A percentile compares a stretch with the other conserved stretches of the same genome.
Conservation (phyloP, 2,797 vertebrate genomes). For the Enteromius argenteus region DNA sequence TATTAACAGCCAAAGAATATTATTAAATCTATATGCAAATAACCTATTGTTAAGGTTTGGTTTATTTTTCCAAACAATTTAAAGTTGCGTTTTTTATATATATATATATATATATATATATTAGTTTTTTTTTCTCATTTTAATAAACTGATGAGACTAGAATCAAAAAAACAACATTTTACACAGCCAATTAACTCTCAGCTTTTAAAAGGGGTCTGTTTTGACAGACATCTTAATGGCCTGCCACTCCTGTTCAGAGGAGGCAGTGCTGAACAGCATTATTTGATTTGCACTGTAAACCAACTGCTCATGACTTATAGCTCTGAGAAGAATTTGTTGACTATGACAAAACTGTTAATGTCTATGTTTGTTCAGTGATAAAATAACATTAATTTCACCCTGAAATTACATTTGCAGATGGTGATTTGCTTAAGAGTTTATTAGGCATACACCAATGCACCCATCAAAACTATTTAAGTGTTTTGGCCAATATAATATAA, state of each 20-base stretch:
- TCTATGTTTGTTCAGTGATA: neutral
- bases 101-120: neutral
- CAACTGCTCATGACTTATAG: neutral
- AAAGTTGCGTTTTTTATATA: neutral
- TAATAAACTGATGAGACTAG: neutral
- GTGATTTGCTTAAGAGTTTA: neutral
- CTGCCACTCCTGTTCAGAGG: neutral
- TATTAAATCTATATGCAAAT: neutral
- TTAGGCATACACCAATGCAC: neutral
- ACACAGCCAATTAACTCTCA: conserved; percentile 47
- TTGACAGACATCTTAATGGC: conserved; percentile 52
- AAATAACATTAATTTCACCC: neutral
- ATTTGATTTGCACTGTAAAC: conserved; percentile 37
- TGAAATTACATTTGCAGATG: neutral
- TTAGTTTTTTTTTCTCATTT: neutral
- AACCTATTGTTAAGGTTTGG: neutral
- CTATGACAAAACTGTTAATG: neutral
- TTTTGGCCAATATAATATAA: neutral
- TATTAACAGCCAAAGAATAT: neutral
- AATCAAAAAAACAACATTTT: conserved; percentile 18
- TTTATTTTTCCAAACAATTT: neutral
- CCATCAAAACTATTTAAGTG: neutral
- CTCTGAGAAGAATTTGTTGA: conserved; percentile 21
- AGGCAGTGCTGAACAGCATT: neutral
- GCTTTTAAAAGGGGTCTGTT: conserved; percentile 8